Percentiles rank a stretch among this genome's conserved stretches.
Evolutionary conservation across 2,888 invertebrate genomes (phyloP).

Genomic region (Thera britannica): DNA sequence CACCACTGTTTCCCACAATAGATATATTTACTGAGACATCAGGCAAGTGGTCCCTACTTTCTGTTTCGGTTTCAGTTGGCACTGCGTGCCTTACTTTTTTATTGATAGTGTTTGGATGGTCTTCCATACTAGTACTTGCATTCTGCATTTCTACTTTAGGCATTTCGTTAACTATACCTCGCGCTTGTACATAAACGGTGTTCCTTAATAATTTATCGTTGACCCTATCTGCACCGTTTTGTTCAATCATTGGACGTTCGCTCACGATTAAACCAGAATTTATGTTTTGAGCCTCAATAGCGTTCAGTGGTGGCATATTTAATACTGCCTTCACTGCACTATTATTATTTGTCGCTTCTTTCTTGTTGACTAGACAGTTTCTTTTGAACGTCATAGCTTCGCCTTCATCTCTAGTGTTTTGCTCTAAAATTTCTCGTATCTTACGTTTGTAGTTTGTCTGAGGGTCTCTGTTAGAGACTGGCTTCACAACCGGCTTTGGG

Average conservation of each 20-base stretch:
- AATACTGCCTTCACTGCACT: constrained; percentile 27
- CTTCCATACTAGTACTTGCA: constrained; percentile 1
- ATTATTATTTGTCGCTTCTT: constrained; percentile 30
- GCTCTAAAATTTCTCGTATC: constrained; percentile 8
- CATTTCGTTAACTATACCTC: constrained; percentile 56
- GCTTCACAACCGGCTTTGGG: constrained; percentile 17
- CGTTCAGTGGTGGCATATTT: constrained; percentile 8
- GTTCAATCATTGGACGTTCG: not conserved
- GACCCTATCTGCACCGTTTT: not conserved
- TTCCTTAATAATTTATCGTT: constrained; percentile 73
- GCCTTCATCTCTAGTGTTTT: constrained; percentile 11
- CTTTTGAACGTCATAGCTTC: constrained; percentile 4
- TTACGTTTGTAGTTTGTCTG: constrained; percentile 16
- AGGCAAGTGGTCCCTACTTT: not conserved
- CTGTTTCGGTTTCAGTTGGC: not conserved
- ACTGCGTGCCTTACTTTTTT: not conserved
- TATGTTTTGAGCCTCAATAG: not conserved
- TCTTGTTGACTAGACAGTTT: not conserved
- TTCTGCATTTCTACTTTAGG: constrained; percentile 41
- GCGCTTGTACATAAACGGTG: constrained; percentile 74
- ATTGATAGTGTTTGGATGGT: not conserved
- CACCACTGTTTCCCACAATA: not conserved
- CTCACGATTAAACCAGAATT: not conserved
- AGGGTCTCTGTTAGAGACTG: not conserved
- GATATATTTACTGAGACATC: not conserved